phyloP scores from a whole-genome alignment of 2,888 invertebrate genomes.

The Heliconius ismenius region DNA sequence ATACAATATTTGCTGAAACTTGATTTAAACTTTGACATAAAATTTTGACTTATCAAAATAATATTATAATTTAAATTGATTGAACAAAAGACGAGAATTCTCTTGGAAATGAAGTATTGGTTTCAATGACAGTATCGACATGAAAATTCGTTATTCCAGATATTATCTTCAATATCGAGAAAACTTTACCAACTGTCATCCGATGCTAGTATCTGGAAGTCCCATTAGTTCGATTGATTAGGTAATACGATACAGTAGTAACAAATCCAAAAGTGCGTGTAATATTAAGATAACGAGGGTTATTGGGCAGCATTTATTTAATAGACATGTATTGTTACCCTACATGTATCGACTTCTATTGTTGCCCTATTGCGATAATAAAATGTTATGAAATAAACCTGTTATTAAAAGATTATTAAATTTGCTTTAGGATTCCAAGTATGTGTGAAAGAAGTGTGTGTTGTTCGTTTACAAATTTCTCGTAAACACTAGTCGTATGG shows the following conservation, averaged over 20 bases:
- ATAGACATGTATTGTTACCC: conserved; percentile 31
- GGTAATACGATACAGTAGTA: conserved; percentile 27
- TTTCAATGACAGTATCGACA: background rate
- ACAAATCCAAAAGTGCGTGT: conserved; percentile 32
- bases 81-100: conserved; percentile 1
- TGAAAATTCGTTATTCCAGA: conserved; percentile 11
- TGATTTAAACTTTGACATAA: background rate
- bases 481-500: too few species aligned
- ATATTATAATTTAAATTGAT: background rate
- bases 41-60: conserved; percentile 4
- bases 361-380: conserved; percentile 12
- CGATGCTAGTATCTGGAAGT: conserved; percentile 7
- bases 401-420: background rate
- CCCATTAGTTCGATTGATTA: conserved; percentile 25
- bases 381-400: conserved; percentile 1
- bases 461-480: too few species aligned
- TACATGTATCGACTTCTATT: too few species aligned
- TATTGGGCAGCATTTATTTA: conserved; percentile 32
- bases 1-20: conserved; percentile 2
- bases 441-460: background rate
- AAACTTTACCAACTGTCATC: conserved; percentile 15
- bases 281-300: conserved; percentile 37
- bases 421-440: background rate
- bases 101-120: conserved; percentile 17
- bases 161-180: conserved; percentile 1